phyloP scores from a whole-genome alignment of 2,113 vertebrate genomes.

The Vanacampus margaritifer region DNA sequence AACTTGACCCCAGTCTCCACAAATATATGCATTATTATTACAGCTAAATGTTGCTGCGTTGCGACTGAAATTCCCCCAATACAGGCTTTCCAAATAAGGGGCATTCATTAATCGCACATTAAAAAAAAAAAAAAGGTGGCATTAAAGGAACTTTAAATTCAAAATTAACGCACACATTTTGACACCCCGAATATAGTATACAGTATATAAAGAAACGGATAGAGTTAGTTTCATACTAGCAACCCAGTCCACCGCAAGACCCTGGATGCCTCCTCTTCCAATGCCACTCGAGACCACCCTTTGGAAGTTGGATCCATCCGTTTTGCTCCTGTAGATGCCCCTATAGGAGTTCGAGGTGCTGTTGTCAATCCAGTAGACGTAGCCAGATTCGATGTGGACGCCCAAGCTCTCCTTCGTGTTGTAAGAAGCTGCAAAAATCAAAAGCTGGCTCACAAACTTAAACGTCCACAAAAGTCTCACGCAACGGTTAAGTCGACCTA shows the following conservation, averaged over 20 bases:
- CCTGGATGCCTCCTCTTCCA: constrained; percentile 62
- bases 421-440: constrained; percentile 41
- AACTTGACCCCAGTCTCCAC: too few relatives aligned
- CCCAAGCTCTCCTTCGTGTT: constrained; percentile 49
- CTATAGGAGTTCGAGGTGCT: constrained; percentile 44
- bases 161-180: too few relatives aligned
- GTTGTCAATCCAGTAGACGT: constrained; percentile 68
- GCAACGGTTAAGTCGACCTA: constrained; percentile 41
- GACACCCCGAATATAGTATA: too few relatives aligned
- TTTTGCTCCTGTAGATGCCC: constrained; percentile 62
- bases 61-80: too few relatives aligned
- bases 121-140: too few relatives aligned
- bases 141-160: too few relatives aligned
- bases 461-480: not conserved
- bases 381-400: constrained; percentile 63
- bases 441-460: not conserved
- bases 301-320: constrained; percentile 57
- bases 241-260: constrained; percentile 72
- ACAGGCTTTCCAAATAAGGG: too few relatives aligned
- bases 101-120: too few relatives aligned
- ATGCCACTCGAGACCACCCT: constrained; percentile 53
- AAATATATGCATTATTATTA: too few relatives aligned
- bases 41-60: too few relatives aligned
- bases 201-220: not conserved
- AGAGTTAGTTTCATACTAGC: constrained; percentile 52